phyloP scores from a whole-genome alignment of 2,888 invertebrate species.

The Lithophane socia region DNA sequence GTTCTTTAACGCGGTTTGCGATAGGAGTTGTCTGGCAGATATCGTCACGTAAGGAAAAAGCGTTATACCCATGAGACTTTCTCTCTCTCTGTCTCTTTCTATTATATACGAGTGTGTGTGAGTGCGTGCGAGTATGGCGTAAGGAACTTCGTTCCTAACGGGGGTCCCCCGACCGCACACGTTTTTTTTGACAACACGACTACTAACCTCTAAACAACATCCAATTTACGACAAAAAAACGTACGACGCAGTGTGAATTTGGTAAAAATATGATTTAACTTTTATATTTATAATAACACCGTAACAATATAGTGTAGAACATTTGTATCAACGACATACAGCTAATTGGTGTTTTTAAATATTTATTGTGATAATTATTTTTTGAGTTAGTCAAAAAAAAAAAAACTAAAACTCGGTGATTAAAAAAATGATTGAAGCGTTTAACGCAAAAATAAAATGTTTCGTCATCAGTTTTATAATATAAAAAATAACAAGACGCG shows the following conservation, averaged over 20 bases:
- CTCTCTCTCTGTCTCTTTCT: not conserved
- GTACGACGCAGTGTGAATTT: slow-evolving; percentile 13
- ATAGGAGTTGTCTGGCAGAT: not conserved
- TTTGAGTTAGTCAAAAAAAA: not conserved
- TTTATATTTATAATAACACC: slow-evolving; percentile 2
- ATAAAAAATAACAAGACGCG: slow-evolving; percentile 47
- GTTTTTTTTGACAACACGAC: slow-evolving; percentile 29
- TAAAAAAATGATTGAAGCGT: slow-evolving; percentile 46
- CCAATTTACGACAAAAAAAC: slow-evolving; percentile 19
- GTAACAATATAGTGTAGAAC: slow-evolving; percentile 27
- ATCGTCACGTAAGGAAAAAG: slow-evolving; percentile 3
- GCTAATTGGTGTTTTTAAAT: slow-evolving; percentile 49
- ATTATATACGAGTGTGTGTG: not conserved
- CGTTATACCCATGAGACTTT: not conserved
- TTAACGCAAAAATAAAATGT: slow-evolving; percentile 49
- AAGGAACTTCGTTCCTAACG: not conserved
- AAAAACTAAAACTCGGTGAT: slow-evolving; percentile 11
- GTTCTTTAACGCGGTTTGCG: not conserved
- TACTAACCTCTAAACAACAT: slow-evolving; percentile 33
- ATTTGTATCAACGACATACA: slow-evolving; percentile 40
- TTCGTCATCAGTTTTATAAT: slow-evolving; percentile 38
- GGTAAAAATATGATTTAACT: slow-evolving; percentile 34
- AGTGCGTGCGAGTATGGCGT: not conserved
- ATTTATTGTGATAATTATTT: slow-evolving; percentile 27
- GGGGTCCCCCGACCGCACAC: not conserved